Conservation (phyloP, 2,797 vertebrate species). For the Macropodus opercularis region DNA sequence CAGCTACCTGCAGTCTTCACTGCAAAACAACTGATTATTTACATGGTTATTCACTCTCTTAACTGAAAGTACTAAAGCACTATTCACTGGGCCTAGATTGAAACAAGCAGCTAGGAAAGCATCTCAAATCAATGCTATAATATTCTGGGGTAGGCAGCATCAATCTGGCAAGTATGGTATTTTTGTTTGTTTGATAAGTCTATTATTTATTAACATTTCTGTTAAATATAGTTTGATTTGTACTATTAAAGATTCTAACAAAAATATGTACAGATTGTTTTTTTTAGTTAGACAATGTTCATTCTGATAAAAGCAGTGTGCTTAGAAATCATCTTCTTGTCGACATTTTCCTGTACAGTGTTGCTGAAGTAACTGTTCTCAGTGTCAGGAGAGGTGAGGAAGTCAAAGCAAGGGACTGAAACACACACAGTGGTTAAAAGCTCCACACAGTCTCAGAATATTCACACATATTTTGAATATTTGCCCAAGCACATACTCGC, state of each 20-base stretch:
- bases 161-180: no score
- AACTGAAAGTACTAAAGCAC: no score
- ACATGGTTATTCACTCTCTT: background rate
- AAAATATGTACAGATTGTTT: no score
- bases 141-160: no score
- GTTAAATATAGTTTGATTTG: no score
- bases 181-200: no score
- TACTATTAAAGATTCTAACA: no score
- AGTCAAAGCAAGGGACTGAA: background rate
- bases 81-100: background rate
- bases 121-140: no score
- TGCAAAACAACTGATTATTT: background rate
- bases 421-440: constrained; percentile 3
- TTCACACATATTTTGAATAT: background rate
- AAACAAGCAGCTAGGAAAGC: background rate
- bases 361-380: no score
- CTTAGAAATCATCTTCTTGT: background rate
- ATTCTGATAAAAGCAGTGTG: no score
- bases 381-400: background rate
- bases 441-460: constrained; percentile 1
- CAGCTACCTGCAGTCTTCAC: background rate
- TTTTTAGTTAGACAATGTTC: no score
- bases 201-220: no score
- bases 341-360: background rate
- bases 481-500: constrained; percentile 1